phyloP scores from a whole-genome alignment of 2,888 invertebrate species.

The Frankliniella intonsa region DNA sequence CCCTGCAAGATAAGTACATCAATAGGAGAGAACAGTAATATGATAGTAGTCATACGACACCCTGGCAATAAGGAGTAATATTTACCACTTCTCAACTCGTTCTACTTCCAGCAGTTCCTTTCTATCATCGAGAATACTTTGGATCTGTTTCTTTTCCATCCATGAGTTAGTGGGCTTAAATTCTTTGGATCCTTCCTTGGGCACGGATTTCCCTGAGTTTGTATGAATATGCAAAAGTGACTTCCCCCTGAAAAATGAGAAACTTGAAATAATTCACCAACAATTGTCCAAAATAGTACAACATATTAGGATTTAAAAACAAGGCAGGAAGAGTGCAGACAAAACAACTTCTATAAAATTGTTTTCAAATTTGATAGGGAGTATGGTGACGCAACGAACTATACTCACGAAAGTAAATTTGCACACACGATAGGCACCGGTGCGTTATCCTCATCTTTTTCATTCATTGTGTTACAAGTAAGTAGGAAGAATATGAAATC shows the following conservation, averaged over 20 bases:
- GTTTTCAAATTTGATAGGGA: neutral
- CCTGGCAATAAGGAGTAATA: no score
- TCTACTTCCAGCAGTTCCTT: constrained; percentile 53
- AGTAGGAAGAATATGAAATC: neutral
- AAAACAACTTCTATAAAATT: neutral
- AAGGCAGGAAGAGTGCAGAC: neutral
- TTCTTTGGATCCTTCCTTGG: constrained; percentile 54
- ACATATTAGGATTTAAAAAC: neutral
- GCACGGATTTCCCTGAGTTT: constrained; percentile 50
- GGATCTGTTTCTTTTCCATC: constrained; percentile 57
- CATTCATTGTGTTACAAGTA: neutral
- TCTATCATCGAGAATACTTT: constrained; percentile 53
- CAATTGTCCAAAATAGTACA: neutral
- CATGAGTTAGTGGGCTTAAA: constrained; percentile 54
- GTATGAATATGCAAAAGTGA: constrained; percentile 30
- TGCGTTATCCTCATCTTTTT: neutral
- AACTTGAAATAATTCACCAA: neutral
- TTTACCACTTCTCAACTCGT: constrained; percentile 55
- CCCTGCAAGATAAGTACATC: constrained; percentile 42
- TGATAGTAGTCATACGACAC: no score
- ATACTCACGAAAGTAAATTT: neutral
- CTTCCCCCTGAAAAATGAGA: constrained; percentile 31
- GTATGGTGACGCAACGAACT: neutral
- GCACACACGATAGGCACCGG: neutral
- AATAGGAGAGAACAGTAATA: neutral